Percentiles rank a stretch among this genome's conserved stretches.
Evolutionary conservation across 2,888 invertebrate species (phyloP).

Genomic region (Lordiphosa andalusiaca): DNA sequence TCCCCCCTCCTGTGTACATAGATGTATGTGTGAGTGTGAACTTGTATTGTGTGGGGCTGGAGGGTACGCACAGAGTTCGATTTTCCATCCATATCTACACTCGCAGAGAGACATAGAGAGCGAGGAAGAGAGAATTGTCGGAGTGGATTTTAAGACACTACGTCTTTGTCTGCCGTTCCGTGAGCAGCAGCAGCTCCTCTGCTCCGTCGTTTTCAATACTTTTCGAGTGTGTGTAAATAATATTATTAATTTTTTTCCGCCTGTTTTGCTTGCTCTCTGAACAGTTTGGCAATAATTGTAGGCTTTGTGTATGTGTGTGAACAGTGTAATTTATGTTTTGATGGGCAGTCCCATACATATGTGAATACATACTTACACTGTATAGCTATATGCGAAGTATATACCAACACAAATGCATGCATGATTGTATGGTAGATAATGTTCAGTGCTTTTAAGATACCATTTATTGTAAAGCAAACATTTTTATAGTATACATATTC

Average conservation of each 20-base stretch:
- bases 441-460: conserved; percentile 39
- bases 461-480: conserved; percentile 37
- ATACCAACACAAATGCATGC: conserved; percentile 15
- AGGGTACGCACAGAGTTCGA: conserved; percentile 55
- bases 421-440: conserved; percentile 10
- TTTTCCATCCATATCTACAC: conserved; percentile 68
- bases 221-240: conserved; percentile 51
- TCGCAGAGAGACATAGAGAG: conserved; percentile 37
- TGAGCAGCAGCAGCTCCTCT: conserved; percentile 21
- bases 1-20: conserved; percentile 23
- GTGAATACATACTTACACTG: conserved; percentile 8
- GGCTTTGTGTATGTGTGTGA: conserved; percentile 5
- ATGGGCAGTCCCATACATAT: conserved; percentile 9
- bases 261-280: conserved; percentile 1
- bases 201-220: conserved; percentile 55
- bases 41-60: conserved; percentile 63
- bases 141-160: conserved; percentile 59
- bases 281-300: conserved; percentile 13
- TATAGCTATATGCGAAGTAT: background rate
- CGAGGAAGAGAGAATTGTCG: conserved; percentile 46
- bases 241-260: conserved; percentile 51
- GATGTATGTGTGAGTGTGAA: conserved; percentile 32
- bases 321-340: conserved; percentile 27
- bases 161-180: conserved; percentile 62
- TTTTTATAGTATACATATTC: conserved; percentile 66